These are phyloP conservation scores for Seira ritae DNA, from an alignment of 2,888 invertebrate species.

Conservation along the genomic window DNA sequence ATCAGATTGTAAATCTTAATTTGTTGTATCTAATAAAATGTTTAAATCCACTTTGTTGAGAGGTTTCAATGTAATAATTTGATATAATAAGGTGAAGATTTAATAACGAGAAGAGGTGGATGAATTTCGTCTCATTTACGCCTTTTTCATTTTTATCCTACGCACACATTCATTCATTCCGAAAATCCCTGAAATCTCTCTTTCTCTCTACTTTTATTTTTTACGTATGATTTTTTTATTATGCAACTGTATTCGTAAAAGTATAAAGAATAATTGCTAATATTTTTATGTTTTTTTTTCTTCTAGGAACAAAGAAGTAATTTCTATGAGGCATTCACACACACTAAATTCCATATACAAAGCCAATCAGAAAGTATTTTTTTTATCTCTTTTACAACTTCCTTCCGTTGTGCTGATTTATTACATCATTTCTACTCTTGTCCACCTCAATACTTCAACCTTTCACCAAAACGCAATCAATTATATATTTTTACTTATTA, in stretches of 20 bases:
- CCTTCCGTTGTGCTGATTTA: too few relatives aligned
- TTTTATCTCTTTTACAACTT: too few relatives aligned
- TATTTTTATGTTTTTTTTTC: conserved; percentile 19
- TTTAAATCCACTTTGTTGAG: conserved; percentile 61
- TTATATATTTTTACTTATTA: too few relatives aligned
- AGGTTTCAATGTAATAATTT: conserved; percentile 43
- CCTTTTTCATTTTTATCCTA: too few relatives aligned
- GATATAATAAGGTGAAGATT: background rate
- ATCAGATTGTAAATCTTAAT: too few relatives aligned
- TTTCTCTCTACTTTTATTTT: conserved; percentile 6
- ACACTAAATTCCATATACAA: too few relatives aligned
- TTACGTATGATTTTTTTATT: conserved; percentile 13
- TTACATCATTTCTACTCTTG: too few relatives aligned
- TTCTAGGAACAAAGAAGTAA: background rate
- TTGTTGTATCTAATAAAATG: background rate
- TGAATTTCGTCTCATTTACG: background rate
- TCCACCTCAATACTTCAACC: too few relatives aligned
- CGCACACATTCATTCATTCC: too few relatives aligned
- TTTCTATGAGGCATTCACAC: too few relatives aligned
- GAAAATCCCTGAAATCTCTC: background rate
- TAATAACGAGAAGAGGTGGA: conserved; percentile 30
- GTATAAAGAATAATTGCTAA: conserved; percentile 51
- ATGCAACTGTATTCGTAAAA: conserved; percentile 36
- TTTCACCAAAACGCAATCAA: too few relatives aligned
- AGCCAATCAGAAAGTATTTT: too few relatives aligned